phyloP scores from a whole-genome alignment of 2,888 invertebrate species.

The Calliphora vomitoria region DNA sequence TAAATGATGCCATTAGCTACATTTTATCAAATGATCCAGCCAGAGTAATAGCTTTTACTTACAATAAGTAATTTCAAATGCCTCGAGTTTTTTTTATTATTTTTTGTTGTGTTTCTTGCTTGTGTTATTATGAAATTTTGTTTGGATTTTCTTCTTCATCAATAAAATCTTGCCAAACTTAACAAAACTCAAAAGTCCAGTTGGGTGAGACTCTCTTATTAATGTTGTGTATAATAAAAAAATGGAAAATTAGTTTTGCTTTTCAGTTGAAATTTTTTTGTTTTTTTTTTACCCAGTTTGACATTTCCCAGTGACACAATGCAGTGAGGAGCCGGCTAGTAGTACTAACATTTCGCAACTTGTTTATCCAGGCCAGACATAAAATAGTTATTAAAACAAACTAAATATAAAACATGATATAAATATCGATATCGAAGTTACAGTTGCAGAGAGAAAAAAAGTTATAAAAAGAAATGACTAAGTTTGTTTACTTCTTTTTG shows the following conservation, averaged over 20 bases:
- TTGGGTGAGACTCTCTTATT: constrained; percentile 51
- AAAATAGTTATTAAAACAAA: constrained; percentile 33
- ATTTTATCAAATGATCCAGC: constrained; percentile 17
- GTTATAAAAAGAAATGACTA: constrained; percentile 38
- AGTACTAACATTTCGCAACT: constrained; percentile 39
- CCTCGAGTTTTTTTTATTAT: neutral
- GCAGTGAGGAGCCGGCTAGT: constrained; percentile 56
- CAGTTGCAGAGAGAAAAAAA: neutral
- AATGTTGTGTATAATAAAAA: constrained; percentile 14
- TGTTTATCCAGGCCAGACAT: constrained; percentile 52
- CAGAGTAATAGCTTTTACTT: constrained; percentile 59
- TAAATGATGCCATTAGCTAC: constrained; percentile 59
- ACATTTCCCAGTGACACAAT: constrained; percentile 73
- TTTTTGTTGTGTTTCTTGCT: neutral
- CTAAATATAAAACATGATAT: constrained; percentile 10
- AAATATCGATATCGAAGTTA: constrained; percentile 41
- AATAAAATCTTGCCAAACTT: constrained; percentile 57
- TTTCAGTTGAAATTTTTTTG: neutral
- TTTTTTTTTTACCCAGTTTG: constrained; percentile 51
- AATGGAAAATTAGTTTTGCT: constrained; percentile 19
- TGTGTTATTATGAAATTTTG: constrained; percentile 54
- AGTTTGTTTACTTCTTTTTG: neutral
- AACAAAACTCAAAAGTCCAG: constrained; percentile 59
- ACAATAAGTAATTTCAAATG: constrained; percentile 16
- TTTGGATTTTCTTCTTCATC: constrained; percentile 36